phyloP scores from a whole-genome alignment of 2,113 vertebrate genomes.

The Lynx canadensis region DNA sequence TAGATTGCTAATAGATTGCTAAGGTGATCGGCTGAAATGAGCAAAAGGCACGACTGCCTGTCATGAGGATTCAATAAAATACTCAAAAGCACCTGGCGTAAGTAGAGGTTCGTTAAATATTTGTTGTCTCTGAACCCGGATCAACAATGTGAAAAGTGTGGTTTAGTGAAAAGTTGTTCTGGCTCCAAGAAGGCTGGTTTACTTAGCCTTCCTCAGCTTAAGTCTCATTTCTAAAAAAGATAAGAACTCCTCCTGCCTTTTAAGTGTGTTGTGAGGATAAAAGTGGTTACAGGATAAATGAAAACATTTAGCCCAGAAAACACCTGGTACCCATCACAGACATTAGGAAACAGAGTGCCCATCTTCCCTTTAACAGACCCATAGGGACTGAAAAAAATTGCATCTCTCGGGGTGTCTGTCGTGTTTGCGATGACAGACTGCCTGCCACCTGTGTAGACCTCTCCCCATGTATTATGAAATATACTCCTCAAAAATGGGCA shows the following conservation, averaged over 20 bases:
- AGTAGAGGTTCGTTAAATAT: background rate
- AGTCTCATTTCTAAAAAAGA: background rate
- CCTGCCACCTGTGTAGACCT: background rate
- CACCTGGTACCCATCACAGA: background rate
- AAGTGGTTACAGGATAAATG: background rate
- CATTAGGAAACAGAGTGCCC: background rate
- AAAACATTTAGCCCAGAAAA: background rate
- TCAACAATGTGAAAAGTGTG: background rate
- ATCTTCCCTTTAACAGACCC: background rate
- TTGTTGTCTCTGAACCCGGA: background rate
- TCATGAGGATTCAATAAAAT: background rate
- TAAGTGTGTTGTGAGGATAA: background rate
- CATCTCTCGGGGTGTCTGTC: background rate
- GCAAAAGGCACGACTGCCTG: background rate
- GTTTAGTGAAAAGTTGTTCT: background rate
- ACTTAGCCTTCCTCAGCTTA: background rate
- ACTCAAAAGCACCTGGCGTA: background rate
- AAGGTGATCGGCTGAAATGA: background rate
- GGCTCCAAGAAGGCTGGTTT: background rate
- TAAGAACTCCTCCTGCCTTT: background rate
- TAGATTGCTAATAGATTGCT: background rate
- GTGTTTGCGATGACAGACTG: background rate
- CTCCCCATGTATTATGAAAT: background rate
- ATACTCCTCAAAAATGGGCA: background rate
- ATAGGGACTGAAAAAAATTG: fast-evolving